Base-by-base conservation (phyloP, 2,888 invertebrate genomes). In the Ornithoptera alexandrae region DNA sequence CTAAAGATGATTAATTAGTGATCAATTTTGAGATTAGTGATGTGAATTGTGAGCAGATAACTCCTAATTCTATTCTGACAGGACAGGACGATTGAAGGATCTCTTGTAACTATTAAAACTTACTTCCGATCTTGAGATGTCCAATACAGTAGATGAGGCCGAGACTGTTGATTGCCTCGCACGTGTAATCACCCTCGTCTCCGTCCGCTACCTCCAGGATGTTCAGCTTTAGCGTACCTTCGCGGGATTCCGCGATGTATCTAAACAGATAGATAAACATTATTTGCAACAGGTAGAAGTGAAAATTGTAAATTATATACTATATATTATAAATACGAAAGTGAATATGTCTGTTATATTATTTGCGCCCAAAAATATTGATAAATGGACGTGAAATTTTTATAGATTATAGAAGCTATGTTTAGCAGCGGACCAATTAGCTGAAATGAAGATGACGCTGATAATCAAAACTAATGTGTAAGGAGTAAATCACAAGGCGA, bases 101-200 rank as follows among this genome's bases (percentile, higher is more conserved):
- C 18, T 53, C 6, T n/a, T n/a, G n/a, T 53, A n/a, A n/a, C 53
- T 7, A 18, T 15, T n/a, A 62, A 68, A 74, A 94, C 95, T 95
- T 85, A 96, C 96, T 95, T 85, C 98, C 98, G 75, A 99, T 97
- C 92, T 97, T 97, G 15, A 99, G 94, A 76, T 97, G 95, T 65
- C 97, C 96, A 20, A 97, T 96, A 70, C 98, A 98, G 73, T 97
- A 95, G 6, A 98, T 97, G 76, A 96, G 95, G 58, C 99, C 99
- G 59, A 98, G 95, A 17, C 96, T 95, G 89, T 99, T 99, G 82
- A 96, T 95, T 0, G 99, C 97, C 83, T 99, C 98, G 84, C 99
- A 99, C 0, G 97, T 98, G 90, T 98, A 99, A 82, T 98, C 98
- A 18, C 98, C 99, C 76, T 97, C 98, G 86, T 99, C 99, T 6